A percentile compares a stretch with the other conserved stretches of the same genome.
Evolutionary conservation across 2,888 invertebrate species (phyloP).

Genomic region (Tricholauxania praeusta): DNA sequence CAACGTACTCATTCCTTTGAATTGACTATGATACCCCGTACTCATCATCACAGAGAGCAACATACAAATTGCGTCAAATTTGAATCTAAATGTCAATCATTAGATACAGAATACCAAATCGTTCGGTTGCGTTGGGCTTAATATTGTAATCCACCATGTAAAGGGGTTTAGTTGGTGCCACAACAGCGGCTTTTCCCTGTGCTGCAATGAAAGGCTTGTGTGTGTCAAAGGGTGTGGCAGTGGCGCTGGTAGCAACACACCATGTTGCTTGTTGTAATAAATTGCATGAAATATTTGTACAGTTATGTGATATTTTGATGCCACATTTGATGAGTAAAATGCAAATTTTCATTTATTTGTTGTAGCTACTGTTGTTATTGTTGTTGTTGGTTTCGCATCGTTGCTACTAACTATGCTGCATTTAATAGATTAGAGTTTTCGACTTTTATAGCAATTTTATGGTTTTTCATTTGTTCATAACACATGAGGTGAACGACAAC

Average conservation of each 20-base stretch:
- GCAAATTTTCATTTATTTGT: constrained; percentile 20
- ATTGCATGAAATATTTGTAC: constrained; percentile 30
- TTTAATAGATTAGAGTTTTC: constrained; percentile 35
- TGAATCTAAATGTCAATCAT: constrained; percentile 41
- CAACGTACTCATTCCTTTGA: not conserved
- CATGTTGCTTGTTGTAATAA: constrained; percentile 25
- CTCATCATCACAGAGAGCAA: not conserved
- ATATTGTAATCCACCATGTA: constrained; percentile 26
- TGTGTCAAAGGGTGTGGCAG: not conserved
- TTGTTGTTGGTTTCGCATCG: constrained; percentile 20
- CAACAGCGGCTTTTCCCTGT: not conserved
- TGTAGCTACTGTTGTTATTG: constrained; percentile 8
- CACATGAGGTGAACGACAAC: constrained; percentile 13
- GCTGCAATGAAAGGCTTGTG: constrained; percentile 3
- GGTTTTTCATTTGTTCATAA: constrained; percentile 19
- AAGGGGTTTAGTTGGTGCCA: not conserved
- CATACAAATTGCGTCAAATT: constrained; percentile 38
- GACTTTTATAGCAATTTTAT: constrained; percentile 37
- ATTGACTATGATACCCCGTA: not conserved
- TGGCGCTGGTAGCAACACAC: not conserved
- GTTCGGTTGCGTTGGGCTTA: constrained; percentile 24
- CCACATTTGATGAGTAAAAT: constrained; percentile 27
- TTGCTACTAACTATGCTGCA: constrained; percentile 17
- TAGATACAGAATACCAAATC: constrained; percentile 24
- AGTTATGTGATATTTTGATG: constrained; percentile 26